Base-by-base conservation (phyloP, 2,113 vertebrate species). In the Phylloscopus trochiloides region DNA sequence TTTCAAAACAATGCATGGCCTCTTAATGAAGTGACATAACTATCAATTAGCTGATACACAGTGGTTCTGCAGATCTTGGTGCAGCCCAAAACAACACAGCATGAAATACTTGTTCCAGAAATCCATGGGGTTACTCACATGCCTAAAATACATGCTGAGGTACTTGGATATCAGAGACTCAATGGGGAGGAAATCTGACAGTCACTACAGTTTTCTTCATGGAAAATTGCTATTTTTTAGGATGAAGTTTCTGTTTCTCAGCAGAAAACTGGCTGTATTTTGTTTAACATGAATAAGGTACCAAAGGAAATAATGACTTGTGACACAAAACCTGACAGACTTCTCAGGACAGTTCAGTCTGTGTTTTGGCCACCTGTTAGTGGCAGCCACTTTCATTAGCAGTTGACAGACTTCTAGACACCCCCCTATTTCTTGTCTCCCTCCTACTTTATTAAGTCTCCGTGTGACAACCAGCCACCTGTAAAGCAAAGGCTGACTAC, bases 301-400 rank as follows among this genome's bases (percentile, higher is more conserved):
- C 31, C 7, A 32, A 48, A 81, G 40, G 51, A 76, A 91, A 81
- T 65, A 91, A 90, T 42, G 20, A 90, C n/a, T 51, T 66, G 47
- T 38, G 73, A n/a, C 34, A 59, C 24, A 67, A 77, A 90, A 61
- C n/a, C 58, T 77, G 83, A 59, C 36, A 67, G 57, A 84, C 34
- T 84, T 84, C 38, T 88, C 55, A 65, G 38, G 65, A 80, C 40
- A 81, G 51, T 34, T 70, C 55, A 86, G 71, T 21, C 20, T 59
- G 54, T 55, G 51, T 89, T 93, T n/a, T 62, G 77, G 38, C 24
- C 63, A 77, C 28, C 54, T 70, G 5, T 57, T 76, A 92, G 78
- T 55, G 78, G 40, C 62, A 95, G 73, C 50, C 89, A 86, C 36
- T 74, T 95, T 51, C 47, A 95, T 94, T 76, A 90, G 40, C 72